These are phyloP conservation scores for Batillaria attramentaria DNA, from an alignment of 1,140 invertebrate genomes.

Conservation along the genomic window DNA sequence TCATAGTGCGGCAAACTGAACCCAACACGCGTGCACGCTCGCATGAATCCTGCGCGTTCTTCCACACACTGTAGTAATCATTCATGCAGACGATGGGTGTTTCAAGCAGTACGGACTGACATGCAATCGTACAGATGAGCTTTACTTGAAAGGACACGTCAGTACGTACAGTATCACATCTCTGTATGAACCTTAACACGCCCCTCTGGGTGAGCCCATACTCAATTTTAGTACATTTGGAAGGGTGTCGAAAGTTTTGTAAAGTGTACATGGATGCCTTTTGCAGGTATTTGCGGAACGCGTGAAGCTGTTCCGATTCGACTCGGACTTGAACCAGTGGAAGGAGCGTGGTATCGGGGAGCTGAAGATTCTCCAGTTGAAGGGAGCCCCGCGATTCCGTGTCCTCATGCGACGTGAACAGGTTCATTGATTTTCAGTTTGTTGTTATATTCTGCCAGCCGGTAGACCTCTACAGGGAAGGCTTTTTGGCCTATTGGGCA, in stretches of 20 bases:
- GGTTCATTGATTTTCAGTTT: conserved; percentile 22
- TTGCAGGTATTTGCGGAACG: conserved; percentile 74
- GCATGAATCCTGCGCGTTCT: no score
- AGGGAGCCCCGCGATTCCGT: conserved; percentile 48
- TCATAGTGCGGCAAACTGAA: no score
- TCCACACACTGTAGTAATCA: no score
- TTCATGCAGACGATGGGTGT: no score
- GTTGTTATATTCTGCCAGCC: not conserved
- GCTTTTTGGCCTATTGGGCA: no score
- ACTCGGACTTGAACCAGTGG: conserved; percentile 68
- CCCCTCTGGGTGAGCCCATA: no score
- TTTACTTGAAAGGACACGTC: not conserved
- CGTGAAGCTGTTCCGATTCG: conserved; percentile 67
- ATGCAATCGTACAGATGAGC: no score
- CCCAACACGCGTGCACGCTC: no score
- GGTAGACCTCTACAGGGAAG: no score
- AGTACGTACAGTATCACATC: not conserved
- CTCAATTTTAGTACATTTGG: no score
- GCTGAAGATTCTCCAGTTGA: conserved; percentile 68
- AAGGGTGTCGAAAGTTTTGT: no score
- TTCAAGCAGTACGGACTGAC: not conserved
- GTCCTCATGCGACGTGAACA: conserved; percentile 74
- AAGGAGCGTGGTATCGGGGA: conserved; percentile 74
- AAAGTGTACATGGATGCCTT: not conserved
- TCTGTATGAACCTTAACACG: not conserved